phyloP scores from a whole-genome alignment of 1,140 invertebrate species.

The Sesamia nonagrioides region DNA sequence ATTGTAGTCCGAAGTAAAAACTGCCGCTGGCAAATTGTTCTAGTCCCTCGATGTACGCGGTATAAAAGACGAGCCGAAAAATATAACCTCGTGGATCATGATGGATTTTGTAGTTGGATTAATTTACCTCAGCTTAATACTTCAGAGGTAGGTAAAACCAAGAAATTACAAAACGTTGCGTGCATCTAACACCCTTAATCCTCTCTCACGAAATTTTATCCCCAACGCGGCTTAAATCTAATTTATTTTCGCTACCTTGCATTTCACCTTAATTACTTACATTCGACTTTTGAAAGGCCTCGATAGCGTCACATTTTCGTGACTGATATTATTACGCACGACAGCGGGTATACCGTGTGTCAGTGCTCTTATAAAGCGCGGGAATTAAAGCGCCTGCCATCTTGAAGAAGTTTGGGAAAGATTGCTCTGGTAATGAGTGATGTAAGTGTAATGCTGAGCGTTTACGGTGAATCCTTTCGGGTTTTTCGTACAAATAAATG shows the following conservation, averaged over 20 bases:
- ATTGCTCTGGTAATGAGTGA: conserved; percentile 62
- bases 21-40: no score
- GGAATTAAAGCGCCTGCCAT: conserved; percentile 67
- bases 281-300: conserved; percentile 34
- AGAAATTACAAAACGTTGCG: background rate
- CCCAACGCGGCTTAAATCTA: conserved; percentile 4
- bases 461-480: background rate
- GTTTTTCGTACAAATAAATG: background rate
- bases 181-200: background rate
- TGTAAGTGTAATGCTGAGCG: conserved; percentile 56
- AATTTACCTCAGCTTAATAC: background rate
- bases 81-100: no score
- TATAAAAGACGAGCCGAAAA: no score
- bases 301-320: conserved; percentile 30
- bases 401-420: conserved; percentile 60
- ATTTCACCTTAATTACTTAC: conserved; percentile 23
- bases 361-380: conserved; percentile 56
- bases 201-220: conserved; percentile 6
- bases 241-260: conserved; percentile 28
- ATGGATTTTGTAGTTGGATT: no score
- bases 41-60: no score
- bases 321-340: conserved; percentile 37
- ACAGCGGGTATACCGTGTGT: conserved; percentile 4
- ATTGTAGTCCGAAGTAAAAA: no score
- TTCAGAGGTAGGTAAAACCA: background rate